Evolutionary conservation across 2,888 invertebrate species (phyloP), one percentile per base, ranked within the genome.

Genomic region (Melinopterus prodromus): DNA sequence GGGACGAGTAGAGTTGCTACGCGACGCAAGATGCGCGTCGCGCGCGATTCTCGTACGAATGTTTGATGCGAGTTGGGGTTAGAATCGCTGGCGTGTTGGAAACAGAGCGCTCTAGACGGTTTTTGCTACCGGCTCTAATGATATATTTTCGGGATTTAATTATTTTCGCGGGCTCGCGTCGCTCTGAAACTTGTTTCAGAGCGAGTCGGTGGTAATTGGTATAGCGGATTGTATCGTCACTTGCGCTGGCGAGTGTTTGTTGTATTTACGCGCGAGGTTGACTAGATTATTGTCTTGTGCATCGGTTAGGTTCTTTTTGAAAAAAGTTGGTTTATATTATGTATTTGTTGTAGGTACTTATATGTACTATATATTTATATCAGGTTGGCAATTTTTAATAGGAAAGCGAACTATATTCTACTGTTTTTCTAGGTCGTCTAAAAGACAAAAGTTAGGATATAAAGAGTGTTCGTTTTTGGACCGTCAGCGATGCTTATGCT

Each of bases 1-100:
- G 82, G 80, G 80, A 81, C 80, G 80, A 80, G 81, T 84, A 84
- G 84, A 84, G 85, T 84, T 84, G 84, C 85, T 83, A 82, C 76
- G 84, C 81, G 78, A 83, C 82, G 71, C 78, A 71, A 71, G 77
- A 77, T 77, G 76, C 77, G 69, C 16, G 80, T 77, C 70, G 37
- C 81, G 79, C 69, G 79, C 81, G 74, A 84, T 77, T 80, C 69
- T 82, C 70, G 77, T 37, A 80, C 77, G 75, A 82, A 80, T 77
- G 78, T 16, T 16, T 72, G 12, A 15, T 37, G 38, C 16, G 16
- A 72, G 36, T 82, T 78, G 72, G 77, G 77, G 75, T 76, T 72
- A 71, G 79, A 81, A 81, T 79, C 77, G 26, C 26, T 80, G 80
- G 74, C 76, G 15, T 16, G 78, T 37, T 71, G 79, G 15, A 53